Conservation (phyloP, 2,113 vertebrate species). For the Zosterops pallidus region DNA sequence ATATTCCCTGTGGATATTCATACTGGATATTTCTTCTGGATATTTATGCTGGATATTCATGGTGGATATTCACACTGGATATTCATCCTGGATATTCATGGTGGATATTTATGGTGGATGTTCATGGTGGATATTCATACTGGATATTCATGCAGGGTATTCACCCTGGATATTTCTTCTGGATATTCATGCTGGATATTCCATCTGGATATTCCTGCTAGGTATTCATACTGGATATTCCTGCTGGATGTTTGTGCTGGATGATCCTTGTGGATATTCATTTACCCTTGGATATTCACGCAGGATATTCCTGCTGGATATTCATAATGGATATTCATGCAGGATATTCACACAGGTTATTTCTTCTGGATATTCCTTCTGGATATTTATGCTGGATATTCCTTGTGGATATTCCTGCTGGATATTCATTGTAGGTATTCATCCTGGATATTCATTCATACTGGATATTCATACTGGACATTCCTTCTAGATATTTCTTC, state of each 20-base stretch:
- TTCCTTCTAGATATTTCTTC: not conserved
- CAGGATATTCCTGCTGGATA: not conserved
- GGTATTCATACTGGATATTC: not conserved
- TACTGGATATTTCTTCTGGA: not conserved
- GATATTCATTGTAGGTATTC: too few relatives aligned
- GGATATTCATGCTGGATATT: not conserved
- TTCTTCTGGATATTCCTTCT: fast-evolving
- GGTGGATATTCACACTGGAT: fast-evolving
- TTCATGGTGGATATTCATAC: fast-evolving
- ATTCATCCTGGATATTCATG: fast-evolving
- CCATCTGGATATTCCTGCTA: not conserved
- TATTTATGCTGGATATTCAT: fast-evolving
- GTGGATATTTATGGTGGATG: not conserved
- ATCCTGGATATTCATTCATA: too few relatives aligned
- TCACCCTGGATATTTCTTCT: too few relatives aligned
- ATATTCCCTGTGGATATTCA: fast-evolving
- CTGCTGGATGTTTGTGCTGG: fast-evolving
- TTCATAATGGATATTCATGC: fast-evolving
- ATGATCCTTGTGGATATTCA: not conserved
- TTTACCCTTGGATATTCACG: not conserved
- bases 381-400: not conserved
- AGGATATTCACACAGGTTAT: too few relatives aligned
- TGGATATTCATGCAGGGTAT: too few relatives aligned
- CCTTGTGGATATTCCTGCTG: fast-evolving
- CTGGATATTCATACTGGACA: not conserved